phyloP scores from a whole-genome alignment of 2,888 invertebrate species.

The Zhengitettix transpicula region DNA sequence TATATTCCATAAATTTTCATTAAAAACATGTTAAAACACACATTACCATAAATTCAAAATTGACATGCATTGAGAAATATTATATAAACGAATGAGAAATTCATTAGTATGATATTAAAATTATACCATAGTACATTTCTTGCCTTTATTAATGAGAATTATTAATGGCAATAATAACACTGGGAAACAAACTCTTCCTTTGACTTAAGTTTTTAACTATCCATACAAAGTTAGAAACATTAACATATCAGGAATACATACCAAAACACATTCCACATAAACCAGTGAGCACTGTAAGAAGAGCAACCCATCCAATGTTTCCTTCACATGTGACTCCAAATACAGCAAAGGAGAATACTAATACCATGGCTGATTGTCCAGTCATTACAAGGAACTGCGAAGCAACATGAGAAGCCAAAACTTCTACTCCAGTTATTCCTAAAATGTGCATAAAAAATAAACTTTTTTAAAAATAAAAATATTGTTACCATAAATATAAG shows the following conservation, averaged over 20 bases:
- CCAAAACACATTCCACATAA: conserved; percentile 89
- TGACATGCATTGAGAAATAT: no score
- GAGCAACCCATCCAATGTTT: conserved; percentile 51
- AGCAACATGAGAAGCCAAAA: conserved; percentile 70
- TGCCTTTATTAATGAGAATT: no score
- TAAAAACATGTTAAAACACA: no score
- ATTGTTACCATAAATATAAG: not conserved
- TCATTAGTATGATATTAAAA: no score
- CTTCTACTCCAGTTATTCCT: conserved; percentile 55
- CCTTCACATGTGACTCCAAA: conserved; percentile 67
- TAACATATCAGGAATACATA: conserved; percentile 24
- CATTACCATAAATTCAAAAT: no score
- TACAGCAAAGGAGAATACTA: conserved; percentile 59
- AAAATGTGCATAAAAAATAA: conserved; percentile 1
- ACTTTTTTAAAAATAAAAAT: not conserved
- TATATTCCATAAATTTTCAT: no score
- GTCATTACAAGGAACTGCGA: conserved; percentile 79
- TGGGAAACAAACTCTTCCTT: no score
- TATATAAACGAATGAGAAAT: no score
- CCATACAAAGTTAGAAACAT: no score
- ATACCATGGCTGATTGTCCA: conserved; percentile 63
- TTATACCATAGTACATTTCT: no score
- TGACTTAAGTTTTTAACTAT: no score
- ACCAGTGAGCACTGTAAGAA: conserved; percentile 64
- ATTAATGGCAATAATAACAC: no score